phyloP scores from a whole-genome alignment of 2,797 vertebrate genomes.

The Acanthurus leucopareius region DNA sequence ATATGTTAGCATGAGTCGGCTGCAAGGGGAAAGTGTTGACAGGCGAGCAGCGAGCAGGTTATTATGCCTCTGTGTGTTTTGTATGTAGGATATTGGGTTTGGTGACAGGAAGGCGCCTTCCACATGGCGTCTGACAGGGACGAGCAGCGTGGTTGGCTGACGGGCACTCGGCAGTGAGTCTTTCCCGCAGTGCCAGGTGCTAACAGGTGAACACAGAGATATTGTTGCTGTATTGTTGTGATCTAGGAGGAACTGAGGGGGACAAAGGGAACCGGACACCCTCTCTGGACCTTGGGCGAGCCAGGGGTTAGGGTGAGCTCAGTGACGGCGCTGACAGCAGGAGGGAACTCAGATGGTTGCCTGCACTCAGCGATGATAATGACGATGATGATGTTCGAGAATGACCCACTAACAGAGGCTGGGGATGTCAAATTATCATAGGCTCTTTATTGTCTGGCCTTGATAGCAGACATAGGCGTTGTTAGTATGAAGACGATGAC shows the following conservation, averaged over 20 bases:
- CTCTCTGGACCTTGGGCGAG: slow-evolving; percentile 63
- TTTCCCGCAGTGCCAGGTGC: slow-evolving; percentile 67
- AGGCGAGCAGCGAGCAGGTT: slow-evolving; percentile 61
- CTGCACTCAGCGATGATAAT: slow-evolving; percentile 61
- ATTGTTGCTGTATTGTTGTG: slow-evolving; percentile 75
- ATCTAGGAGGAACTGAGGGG: slow-evolving; percentile 61
- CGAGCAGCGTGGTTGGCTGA: slow-evolving; percentile 63
- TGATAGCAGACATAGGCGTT: slow-evolving; percentile 58
- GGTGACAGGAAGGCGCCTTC: slow-evolving; percentile 78
- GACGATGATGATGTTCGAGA: slow-evolving; percentile 59
- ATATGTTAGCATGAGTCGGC: slow-evolving; percentile 71
- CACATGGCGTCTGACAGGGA: slow-evolving; percentile 80
- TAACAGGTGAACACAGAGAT: slow-evolving; percentile 85
- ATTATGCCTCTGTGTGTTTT: slow-evolving; percentile 73
- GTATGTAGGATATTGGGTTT: slow-evolving; percentile 72
- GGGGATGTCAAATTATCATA: slow-evolving; percentile 62
- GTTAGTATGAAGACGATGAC: slow-evolving; percentile 56
- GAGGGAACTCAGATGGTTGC: slow-evolving; percentile 56
- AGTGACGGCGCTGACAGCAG: slow-evolving; percentile 72
- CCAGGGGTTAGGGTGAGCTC: slow-evolving; percentile 72
- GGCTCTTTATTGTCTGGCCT: slow-evolving; percentile 58
- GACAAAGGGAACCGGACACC: slow-evolving; percentile 81
- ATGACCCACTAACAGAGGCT: slow-evolving; percentile 44
- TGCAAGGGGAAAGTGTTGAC: slow-evolving; percentile 68
- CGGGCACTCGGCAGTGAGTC: slow-evolving; percentile 53